Evolutionary conservation across 2,797 vertebrate species (phyloP).

Genomic region (Myripristis jacobus): DNA sequence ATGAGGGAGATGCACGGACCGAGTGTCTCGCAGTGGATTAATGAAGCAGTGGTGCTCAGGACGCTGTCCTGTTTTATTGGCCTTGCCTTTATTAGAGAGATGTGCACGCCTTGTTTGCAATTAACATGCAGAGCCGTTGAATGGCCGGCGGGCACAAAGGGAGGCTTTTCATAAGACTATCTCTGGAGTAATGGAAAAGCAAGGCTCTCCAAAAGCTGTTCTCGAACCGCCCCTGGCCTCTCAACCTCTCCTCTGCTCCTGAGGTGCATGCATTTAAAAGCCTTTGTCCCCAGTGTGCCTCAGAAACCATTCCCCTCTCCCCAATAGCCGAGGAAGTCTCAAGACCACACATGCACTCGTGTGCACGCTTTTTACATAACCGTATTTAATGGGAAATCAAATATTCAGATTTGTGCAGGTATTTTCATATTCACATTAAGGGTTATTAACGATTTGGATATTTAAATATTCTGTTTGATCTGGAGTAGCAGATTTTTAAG

Average conservation of each 20-base stretch:
- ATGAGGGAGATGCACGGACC: slow-evolving; percentile 61
- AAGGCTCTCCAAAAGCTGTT: slow-evolving; percentile 80
- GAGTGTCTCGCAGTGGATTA: slow-evolving; percentile 78
- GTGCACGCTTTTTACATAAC: slow-evolving; percentile 67
- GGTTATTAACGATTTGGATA: slow-evolving; percentile 31
- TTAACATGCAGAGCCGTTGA: slow-evolving; percentile 83
- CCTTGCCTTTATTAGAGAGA: slow-evolving; percentile 82
- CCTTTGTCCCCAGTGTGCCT: slow-evolving; percentile 81
- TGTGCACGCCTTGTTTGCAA: slow-evolving; percentile 83
- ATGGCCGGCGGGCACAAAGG: slow-evolving; percentile 80
- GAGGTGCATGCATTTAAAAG: slow-evolving; percentile 83
- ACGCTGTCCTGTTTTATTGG: slow-evolving; percentile 79
- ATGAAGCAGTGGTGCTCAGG: slow-evolving; percentile 76
- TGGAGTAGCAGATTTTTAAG: slow-evolving; percentile 22
- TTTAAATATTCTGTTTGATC: slow-evolving; percentile 33
- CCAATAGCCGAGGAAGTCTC: slow-evolving; percentile 59
- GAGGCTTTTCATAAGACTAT: slow-evolving; percentile 81
- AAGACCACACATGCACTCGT: slow-evolving; percentile 77
- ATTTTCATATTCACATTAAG: slow-evolving; percentile 41
- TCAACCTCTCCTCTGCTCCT: slow-evolving; percentile 81
- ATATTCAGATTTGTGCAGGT: slow-evolving; percentile 52
- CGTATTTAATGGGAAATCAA: slow-evolving; percentile 59
- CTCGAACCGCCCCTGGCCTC: slow-evolving; percentile 78
- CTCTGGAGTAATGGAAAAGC: slow-evolving; percentile 83
- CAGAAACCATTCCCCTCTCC: slow-evolving; percentile 71